A percentile compares a stretch with the other conserved stretches of the same genome.
Evolutionary conservation across 2,888 invertebrate species (phyloP).

Genomic region (Hirtodrosophila duncani): DNA sequence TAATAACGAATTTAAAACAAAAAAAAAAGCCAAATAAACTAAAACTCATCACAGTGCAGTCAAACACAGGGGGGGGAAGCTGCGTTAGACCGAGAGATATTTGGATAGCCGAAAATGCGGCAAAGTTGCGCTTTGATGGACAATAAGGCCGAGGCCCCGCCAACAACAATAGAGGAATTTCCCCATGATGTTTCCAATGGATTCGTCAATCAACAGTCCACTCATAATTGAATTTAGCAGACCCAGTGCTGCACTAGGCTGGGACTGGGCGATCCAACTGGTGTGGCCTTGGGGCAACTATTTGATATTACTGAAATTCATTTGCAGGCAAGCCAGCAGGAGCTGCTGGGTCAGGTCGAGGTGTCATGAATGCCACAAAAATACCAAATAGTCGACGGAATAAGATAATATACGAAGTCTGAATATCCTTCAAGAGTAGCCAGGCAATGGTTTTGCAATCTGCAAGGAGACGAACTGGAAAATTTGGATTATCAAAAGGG

Average conservation of each 20-base stretch:
- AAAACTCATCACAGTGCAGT: slow-evolving; percentile 52
- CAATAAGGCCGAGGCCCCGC: slow-evolving; percentile 13
- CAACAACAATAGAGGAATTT: slow-evolving; percentile 27
- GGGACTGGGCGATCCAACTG: background rate
- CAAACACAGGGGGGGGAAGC: background rate
- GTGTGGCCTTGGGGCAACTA: slow-evolving; percentile 18
- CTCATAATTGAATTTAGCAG: slow-evolving; percentile 75
- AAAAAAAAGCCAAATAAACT: too few species aligned
- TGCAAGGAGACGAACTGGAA: too few species aligned
- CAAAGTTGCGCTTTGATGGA: slow-evolving; percentile 48
- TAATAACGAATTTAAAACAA: slow-evolving; percentile 64
- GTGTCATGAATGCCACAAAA: slow-evolving; percentile 1
- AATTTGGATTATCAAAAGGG: too few species aligned
- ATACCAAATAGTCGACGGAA: slow-evolving; percentile 4
- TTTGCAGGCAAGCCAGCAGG: slow-evolving; percentile 45
- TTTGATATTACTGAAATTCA: slow-evolving; percentile 66
- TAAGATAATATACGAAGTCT: too few species aligned
- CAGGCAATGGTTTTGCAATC: too few species aligned
- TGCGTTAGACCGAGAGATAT: slow-evolving; percentile 15
- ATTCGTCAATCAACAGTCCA: slow-evolving; percentile 55
- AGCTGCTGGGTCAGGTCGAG: background rate
- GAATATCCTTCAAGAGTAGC: too few species aligned
- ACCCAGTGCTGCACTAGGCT: slow-evolving; percentile 2
- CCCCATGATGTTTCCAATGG: slow-evolving; percentile 30
- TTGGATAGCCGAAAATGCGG: slow-evolving; percentile 26